Conservation (phyloP, 2,888 invertebrate genomes). For the Rugalucina vietnamica region DNA sequence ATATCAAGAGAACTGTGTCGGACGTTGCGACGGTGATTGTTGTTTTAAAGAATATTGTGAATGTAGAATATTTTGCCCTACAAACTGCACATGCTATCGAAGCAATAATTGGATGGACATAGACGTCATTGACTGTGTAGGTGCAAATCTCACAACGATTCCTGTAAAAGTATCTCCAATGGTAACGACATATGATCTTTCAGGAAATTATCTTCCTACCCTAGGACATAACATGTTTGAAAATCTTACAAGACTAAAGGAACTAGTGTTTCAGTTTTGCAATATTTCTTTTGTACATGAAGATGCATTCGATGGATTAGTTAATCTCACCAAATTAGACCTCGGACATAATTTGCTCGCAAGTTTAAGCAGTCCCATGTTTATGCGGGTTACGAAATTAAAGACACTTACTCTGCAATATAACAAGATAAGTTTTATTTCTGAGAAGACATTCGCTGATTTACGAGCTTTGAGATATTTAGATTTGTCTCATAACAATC, state of each 20-base stretch:
- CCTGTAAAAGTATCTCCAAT: background rate
- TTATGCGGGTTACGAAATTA: slow-evolving; percentile 60
- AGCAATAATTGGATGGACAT: background rate
- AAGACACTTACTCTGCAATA: slow-evolving; percentile 56
- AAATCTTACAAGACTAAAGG: background rate
- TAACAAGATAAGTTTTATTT: slow-evolving; percentile 59
- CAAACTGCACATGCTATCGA: background rate
- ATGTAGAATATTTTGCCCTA: background rate
- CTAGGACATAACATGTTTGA: background rate
- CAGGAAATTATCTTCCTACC: background rate
- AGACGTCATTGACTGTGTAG: background rate
- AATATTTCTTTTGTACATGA: slow-evolving; percentile 24
- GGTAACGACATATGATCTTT: too few relatives aligned
- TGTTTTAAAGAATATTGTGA: background rate
- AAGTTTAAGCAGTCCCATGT: slow-evolving; percentile 51
- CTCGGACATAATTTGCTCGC: slow-evolving; percentile 43
- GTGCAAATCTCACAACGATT: background rate
- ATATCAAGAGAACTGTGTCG: background rate
- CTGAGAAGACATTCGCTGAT: slow-evolving; percentile 49
- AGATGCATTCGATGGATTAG: slow-evolving; percentile 31
- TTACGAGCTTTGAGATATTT: slow-evolving; percentile 52
- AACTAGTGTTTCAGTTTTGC: background rate
- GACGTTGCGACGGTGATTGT: too few relatives aligned
- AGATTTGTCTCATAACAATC: slow-evolving; percentile 59
- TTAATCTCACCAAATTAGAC: slow-evolving; percentile 21